Conservation (phyloP, 2,888 invertebrate genomes). For the Reticulitermes lucifugus region DNA sequence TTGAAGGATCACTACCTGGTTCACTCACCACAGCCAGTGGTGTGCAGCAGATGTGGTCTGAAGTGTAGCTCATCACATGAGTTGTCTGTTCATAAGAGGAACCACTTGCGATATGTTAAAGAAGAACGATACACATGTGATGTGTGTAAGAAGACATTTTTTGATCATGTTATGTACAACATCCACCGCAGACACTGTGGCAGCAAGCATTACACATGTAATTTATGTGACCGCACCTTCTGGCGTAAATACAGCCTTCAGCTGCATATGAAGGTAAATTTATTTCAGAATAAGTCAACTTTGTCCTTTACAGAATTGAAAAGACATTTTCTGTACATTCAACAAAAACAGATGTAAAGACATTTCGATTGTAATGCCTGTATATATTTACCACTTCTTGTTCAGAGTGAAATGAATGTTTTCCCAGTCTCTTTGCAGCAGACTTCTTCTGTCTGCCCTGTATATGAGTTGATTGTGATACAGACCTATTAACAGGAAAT, state of each 20-base stretch:
- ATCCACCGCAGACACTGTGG: neutral
- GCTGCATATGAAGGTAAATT: constrained; percentile 9
- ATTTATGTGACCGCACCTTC: neutral
- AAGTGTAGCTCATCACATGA: neutral
- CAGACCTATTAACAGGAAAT: too few relatives aligned
- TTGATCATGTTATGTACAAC: neutral
- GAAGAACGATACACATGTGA: neutral
- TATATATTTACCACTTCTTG: too few relatives aligned
- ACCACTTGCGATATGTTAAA: neutral
- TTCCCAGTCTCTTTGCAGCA: too few relatives aligned
- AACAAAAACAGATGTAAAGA: too few relatives aligned
- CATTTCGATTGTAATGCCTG: too few relatives aligned
- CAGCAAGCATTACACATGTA: constrained; percentile 10
- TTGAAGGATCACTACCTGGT: constrained; percentile 5
- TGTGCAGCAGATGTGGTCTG: constrained; percentile 13
- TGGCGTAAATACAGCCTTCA: neutral
- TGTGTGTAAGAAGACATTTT: neutral
- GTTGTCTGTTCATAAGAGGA: constrained; percentile 14
- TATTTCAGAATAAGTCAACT: too few relatives aligned
- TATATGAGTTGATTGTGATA: too few relatives aligned
- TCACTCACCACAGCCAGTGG: neutral
- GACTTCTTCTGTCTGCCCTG: too few relatives aligned
- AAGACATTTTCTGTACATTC: too few relatives aligned
- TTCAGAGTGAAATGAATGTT: too few relatives aligned
- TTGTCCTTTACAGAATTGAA: too few relatives aligned